Percentiles rank a stretch among this genome's conserved stretches.
These are phyloP conservation scores for Mirounga angustirostris DNA, from an alignment of 2,113 vertebrate species.

Conservation along the genomic window DNA sequence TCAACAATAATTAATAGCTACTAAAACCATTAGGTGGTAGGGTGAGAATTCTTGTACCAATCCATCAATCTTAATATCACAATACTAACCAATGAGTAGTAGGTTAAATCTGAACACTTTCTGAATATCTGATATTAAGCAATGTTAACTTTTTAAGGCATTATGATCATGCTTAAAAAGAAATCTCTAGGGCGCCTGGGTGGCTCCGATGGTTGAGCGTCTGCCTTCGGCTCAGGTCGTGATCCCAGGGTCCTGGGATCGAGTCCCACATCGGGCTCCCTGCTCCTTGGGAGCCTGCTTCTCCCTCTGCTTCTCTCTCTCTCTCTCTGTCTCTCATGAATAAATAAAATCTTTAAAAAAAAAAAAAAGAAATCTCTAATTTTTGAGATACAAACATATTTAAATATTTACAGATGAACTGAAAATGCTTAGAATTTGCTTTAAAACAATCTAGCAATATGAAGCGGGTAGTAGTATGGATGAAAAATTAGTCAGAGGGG, in stretches of 20 bases:
- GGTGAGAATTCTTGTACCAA: background rate
- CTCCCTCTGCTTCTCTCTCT: no score
- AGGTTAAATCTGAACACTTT: background rate
- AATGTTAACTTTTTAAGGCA: background rate
- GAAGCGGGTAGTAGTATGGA: background rate
- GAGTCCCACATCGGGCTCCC: no score
- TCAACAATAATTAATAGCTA: background rate
- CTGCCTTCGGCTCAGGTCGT: no score
- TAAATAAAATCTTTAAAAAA: background rate
- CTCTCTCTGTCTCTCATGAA: no score
- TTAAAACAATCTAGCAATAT: background rate
- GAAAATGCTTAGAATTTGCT: background rate
- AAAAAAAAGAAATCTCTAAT: background rate
- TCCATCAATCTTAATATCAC: background rate
- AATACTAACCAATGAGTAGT: background rate
- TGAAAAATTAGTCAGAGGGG: background rate
- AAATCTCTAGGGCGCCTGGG: background rate
- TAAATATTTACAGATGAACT: slow-evolving; percentile 17
- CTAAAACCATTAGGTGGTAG: background rate
- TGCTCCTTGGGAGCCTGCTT: no score
- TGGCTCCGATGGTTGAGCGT: no score
- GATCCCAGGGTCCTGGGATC: no score
- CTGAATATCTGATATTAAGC: background rate
- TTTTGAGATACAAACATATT: background rate
- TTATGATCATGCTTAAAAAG: background rate